Evolutionary conservation across 2,888 invertebrate genomes (phyloP), one percentile per base, ranked within the genome.

Genomic region (Tillus elongatus): DNA sequence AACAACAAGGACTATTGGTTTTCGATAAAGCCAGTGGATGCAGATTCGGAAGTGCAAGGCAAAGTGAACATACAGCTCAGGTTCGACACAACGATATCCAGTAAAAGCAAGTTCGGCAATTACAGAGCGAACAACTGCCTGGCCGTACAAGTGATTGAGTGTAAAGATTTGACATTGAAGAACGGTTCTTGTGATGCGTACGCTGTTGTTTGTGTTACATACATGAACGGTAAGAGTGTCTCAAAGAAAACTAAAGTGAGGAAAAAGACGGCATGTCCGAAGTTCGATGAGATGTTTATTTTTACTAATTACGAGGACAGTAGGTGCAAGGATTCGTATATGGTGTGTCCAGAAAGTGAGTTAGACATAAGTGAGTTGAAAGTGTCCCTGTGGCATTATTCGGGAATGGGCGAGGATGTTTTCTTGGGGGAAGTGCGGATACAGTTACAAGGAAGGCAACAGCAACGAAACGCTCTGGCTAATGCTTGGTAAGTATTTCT

Each of bases 1-100:
- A n/a, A n/a, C n/a, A 85, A 87, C 61, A 89, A 87, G 59, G 92
- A 92, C 64, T 86, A 90, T 61, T 92, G 92, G 92, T 91, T 92
- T 63, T 78, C 86, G 35, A 67, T 88, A 63, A 74, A 81, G 53
- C 79, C 86, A 15, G 84, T 90, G 14, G 89, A 91, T 66, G 84
- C 86, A 2, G 88, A 90, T 63, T 85, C 87, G 0, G 91, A 92
- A 68, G 91, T 90, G 37, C 89, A 89, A 67, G 89, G 85, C 47
- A 90, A 90, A 71, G 87, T 83, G 32, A 84, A 89, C 60, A 77
- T 91, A 51, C 85, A 87, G 63, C 76, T 90, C 45, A 73, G 74
- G 43, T 75, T 80, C 57, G 78, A 80, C 48, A 73, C 75, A 46
- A 71, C 73, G 41, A 68, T 72, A 57, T 62, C 63, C 35, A 58